Conservation (phyloP, 1,140 invertebrate genomes). For the Aphelinus atriplicis region DNA sequence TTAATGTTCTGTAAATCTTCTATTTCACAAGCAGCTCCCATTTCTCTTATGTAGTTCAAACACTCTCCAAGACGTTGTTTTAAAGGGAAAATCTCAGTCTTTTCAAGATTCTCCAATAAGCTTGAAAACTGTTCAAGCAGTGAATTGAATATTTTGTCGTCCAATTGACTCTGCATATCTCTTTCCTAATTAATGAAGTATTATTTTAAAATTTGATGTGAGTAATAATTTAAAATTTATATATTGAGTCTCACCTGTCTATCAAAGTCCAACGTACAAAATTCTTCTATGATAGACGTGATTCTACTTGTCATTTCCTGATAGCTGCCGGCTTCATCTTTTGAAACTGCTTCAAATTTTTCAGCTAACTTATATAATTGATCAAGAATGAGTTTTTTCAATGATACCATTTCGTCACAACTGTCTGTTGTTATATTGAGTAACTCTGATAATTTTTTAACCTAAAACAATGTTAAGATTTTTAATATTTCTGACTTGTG, state of each 20-base stretch:
- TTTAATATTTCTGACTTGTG: too few relatives aligned
- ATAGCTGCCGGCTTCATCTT: conserved; percentile 46
- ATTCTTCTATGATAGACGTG: conserved; percentile 45
- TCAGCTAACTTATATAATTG: conserved; percentile 45
- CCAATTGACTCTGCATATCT: conserved; percentile 26
- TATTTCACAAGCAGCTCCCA: conserved; percentile 57
- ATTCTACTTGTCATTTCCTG: conserved; percentile 51
- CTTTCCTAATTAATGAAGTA: conserved; percentile 25
- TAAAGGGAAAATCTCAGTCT: conserved; percentile 54
- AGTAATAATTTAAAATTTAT: too few relatives aligned
- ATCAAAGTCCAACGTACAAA: conserved; percentile 45
- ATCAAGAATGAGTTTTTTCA: conserved; percentile 45
- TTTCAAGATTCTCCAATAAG: conserved; percentile 55
- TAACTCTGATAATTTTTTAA: conserved; percentile 46
- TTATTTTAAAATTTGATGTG: too few relatives aligned
- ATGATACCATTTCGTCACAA: conserved; percentile 26
- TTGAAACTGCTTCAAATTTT: conserved; percentile 48
- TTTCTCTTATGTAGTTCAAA: conserved; percentile 58
- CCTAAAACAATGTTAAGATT: conserved; percentile 38
- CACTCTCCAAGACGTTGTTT: conserved; percentile 59
- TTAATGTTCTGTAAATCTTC: conserved; percentile 63
- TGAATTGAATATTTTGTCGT: conserved; percentile 40
- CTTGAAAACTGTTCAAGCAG: conserved; percentile 49
- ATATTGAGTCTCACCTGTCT: conserved; percentile 38
- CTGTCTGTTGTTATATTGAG: conserved; percentile 26